phyloP scores from a whole-genome alignment of 2,797 vertebrate species.

The Todus mexicanus region DNA sequence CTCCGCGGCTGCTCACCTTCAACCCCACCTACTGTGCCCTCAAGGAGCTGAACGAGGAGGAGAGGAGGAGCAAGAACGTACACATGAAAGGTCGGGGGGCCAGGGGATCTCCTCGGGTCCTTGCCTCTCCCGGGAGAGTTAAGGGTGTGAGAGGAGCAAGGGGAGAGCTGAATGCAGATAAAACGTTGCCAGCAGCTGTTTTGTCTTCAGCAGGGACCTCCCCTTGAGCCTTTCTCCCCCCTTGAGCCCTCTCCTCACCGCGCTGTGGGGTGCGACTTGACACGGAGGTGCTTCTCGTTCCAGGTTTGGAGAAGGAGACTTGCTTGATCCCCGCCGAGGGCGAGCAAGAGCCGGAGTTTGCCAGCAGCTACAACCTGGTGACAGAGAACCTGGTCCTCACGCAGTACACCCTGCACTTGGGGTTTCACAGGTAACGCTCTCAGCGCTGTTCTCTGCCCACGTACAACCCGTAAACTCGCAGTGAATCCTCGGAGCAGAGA shows the following conservation, averaged over 20 bases:
- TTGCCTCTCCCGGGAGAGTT: neutral
- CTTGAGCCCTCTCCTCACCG: neutral
- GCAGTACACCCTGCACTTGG: constrained; percentile 89
- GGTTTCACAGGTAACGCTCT: constrained; percentile 82
- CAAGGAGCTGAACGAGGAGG: constrained; percentile 93
- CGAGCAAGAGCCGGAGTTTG: constrained; percentile 83
- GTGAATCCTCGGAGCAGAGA: neutral
- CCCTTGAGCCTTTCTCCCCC: neutral
- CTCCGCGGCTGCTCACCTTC: constrained; percentile 91
- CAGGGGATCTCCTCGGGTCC: neutral
- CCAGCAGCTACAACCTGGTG: constrained; percentile 91
- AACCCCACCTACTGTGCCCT: constrained; percentile 94
- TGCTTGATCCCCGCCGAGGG: constrained; percentile 87
- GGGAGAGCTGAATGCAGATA: neutral
- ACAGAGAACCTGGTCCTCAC: constrained; percentile 96
- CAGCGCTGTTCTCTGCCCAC: neutral
- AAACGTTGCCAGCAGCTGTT: rapidly evolving
- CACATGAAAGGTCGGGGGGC: constrained; percentile 84
- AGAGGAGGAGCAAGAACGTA: constrained; percentile 87
- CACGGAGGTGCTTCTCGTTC: neutral
- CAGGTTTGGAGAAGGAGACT: constrained; percentile 96
- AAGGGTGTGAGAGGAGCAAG: neutral
- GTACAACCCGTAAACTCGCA: rapidly evolving
- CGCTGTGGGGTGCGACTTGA: neutral
- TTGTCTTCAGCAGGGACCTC: neutral